Base-by-base conservation (phyloP, 2,113 vertebrate species). In the Poicephalus meyeri region DNA sequence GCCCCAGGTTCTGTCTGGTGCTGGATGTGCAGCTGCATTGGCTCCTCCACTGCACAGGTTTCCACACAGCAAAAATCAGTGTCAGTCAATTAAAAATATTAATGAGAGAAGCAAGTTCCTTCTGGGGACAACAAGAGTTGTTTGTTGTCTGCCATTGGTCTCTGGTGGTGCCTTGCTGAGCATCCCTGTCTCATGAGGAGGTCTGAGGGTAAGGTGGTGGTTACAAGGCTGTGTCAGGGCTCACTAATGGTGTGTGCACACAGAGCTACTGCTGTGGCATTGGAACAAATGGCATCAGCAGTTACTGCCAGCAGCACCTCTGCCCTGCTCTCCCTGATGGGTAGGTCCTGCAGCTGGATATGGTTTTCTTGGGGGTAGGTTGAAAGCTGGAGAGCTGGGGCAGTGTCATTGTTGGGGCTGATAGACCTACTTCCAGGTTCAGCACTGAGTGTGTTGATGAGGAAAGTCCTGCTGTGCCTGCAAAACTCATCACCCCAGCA, bases 201-300 rank as follows among this genome's bases (percentile, higher is more conserved):
- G 9, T 33, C 39, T 66, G 37, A 33, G 50, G 16, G 5, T 4
- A 11, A 37, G 55, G 50, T 28, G 19, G 58, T 6, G 24, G 16
- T 35, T 66, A 6, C 0, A 9, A 24, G 47, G 71, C 33, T 70
- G 56, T 29, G n/a, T 42, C 4, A 4, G 31, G 39, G n/a, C 20
- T 93, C 46, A 5, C 10, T 1, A 7, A 1, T 10, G 17, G 23
- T 9, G 13, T 31, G 26, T 1, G 8, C 1, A 14, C 18, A 7
- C 31, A 17, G 55, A 33, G n/a, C 16, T 20, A 14, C 50, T 60
- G 21, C 66, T 29, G 17, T 50, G 74, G 20, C 4, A 0, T 0
- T 42, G 47, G 71, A 64, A 88, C 63, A 47, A 55, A 25, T 2
- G 20, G 9, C 15, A 3, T 1, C 16, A 46, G 76, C 63, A 25